Evolutionary conservation across 2,888 invertebrate species (phyloP).

Genomic region (Dione juno): DNA sequence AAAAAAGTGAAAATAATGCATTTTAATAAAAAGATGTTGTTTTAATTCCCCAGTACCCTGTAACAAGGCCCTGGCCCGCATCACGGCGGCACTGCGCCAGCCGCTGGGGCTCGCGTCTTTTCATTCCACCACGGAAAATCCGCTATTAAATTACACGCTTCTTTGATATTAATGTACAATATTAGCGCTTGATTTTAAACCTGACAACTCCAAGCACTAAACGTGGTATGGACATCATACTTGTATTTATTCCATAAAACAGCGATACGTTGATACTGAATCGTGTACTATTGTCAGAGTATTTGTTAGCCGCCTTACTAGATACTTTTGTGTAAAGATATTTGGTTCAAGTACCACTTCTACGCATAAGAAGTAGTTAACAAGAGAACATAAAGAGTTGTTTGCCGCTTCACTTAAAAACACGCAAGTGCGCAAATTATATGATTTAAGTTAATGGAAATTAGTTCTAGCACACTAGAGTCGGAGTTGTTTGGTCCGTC

Average conservation of each 20-base stretch:
- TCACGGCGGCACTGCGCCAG: background rate
- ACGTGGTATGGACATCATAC: too few relatives aligned
- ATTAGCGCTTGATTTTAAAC: slow-evolving; percentile 8
- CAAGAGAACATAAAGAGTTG: background rate
- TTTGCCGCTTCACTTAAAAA: background rate
- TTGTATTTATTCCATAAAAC: too few relatives aligned
- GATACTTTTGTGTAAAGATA: too few relatives aligned
- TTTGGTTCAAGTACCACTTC: background rate
- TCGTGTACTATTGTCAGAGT: too few relatives aligned
- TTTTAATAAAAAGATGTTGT: background rate
- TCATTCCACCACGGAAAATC: slow-evolving; percentile 9
- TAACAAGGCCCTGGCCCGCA: too few relatives aligned
- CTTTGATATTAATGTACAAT: slow-evolving; percentile 5
- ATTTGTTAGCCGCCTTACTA: too few relatives aligned
- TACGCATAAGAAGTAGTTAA: background rate
- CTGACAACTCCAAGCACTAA: background rate
- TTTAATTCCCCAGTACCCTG: too few relatives aligned
- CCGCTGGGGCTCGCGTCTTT: background rate
- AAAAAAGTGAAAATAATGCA: background rate
- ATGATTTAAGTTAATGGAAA: background rate
- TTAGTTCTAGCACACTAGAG: too few relatives aligned
- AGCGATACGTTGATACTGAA: too few relatives aligned
- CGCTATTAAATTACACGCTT: slow-evolving; percentile 24
- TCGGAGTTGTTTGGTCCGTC: too few relatives aligned
- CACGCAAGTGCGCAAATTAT: background rate